Conservation (phyloP, 2,113 vertebrate genomes). For the Mesocricetus auratus region DNA sequence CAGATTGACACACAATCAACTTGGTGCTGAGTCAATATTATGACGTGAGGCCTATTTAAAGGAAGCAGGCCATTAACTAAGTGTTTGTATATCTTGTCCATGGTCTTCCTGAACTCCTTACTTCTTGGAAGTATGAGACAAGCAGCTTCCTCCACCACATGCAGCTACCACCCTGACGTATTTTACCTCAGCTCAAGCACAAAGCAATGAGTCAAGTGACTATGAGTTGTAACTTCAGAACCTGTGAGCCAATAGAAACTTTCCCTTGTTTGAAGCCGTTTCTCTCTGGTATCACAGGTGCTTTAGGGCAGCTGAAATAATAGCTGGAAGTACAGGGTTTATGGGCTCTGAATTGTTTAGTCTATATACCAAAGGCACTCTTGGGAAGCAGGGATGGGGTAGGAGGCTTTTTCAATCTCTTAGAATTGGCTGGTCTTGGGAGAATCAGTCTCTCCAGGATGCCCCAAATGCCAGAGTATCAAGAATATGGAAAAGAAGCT, state of each 20-base stretch:
- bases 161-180: not conserved
- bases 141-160: not conserved
- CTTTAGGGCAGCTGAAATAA: not conserved
- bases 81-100: not conserved
- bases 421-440: not conserved
- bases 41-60: not conserved
- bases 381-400: not conserved
- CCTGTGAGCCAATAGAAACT: not conserved
- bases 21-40: not conserved
- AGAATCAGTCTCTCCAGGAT: not conserved
- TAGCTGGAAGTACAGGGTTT: not conserved
- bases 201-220: not conserved
- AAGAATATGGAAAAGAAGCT: slow-evolving; percentile 33
- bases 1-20: not conserved
- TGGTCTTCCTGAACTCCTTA: not conserved
- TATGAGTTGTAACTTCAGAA: not conserved
- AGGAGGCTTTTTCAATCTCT: not conserved
- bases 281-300: not conserved
- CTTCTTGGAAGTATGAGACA: not conserved
- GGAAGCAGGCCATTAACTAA: no score
- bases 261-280: not conserved
- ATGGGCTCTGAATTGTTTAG: not conserved
- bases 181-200: not conserved
- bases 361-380: not conserved
- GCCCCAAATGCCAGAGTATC: not conserved